Base-by-base conservation (phyloP, 2,797 vertebrate species). In the Avahi laniger region DNA sequence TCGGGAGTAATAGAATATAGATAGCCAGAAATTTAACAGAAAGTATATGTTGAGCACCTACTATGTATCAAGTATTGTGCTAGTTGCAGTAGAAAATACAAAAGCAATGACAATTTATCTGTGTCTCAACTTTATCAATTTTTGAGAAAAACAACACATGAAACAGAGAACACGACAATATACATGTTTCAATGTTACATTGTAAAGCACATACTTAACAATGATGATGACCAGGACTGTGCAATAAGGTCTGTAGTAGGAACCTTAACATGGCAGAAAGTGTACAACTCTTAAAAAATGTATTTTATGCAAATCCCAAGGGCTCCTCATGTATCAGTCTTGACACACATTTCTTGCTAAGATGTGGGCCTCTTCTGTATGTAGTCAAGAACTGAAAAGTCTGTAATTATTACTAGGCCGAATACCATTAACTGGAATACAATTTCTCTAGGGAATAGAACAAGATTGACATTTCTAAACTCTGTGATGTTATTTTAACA, bases 381-480 rank as follows among this genome's bases (percentile, higher is more conserved):
- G 92, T 89, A 81, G 88, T 95, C 61, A 97, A 89, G 73, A 95
- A 67, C 13, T 88, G 43, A 43, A 95, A 94, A 96, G 89, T 54
- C 79, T 96, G 38, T 97, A 84, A 95, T 95, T 93, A 97, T 94
- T 90, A 57, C 80, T 65, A 59, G 59, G 79, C 46, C 73, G 80
- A 96, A 85, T 89, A 89, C n/a, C 83, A 85, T 97, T 95, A 95
- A 91, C 63, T 90, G 63, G 70, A 96, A 91, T 63, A 73, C 7
- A 38, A 10, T 78, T 80, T 96, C 95, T 96, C 83, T 14, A 41
- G 89, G 88, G 89, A 7, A 70, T 93, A 94, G 63, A 86, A 54
- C 28, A 96, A 69, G 54, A 97, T 48, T 88, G 97, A 70, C 90
- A 91, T 91, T 91, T 97, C 70, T 52, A 91, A 94, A 89, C 52